These are phyloP conservation scores for Lota lota DNA, from an alignment of 2,113 vertebrate genomes.

Conservation along the genomic window DNA sequence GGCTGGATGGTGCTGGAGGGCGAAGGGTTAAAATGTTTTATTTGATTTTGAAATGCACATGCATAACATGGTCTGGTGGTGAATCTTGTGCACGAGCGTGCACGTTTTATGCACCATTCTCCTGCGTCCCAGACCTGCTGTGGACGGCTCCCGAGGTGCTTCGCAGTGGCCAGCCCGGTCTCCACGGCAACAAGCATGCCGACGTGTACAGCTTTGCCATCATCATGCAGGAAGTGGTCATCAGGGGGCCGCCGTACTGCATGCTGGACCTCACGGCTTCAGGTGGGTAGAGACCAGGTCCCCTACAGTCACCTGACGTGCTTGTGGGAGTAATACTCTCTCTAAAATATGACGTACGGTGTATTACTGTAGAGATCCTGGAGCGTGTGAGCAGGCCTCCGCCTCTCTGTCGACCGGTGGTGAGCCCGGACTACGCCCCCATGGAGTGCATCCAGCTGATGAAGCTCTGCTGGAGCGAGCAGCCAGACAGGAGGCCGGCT, in stretches of 20 bases:
- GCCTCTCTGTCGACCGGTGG: constrained; percentile 73
- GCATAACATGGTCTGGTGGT: no score
- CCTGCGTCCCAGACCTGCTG: constrained; percentile 57
- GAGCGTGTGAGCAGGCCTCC: constrained; percentile 72
- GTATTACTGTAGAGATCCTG: constrained; percentile 66
- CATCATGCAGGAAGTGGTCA: constrained; percentile 78
- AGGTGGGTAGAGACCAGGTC: constrained; percentile 41
- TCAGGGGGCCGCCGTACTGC: constrained; percentile 74
- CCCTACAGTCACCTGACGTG: no score
- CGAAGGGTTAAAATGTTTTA: background rate
- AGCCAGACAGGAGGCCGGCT: constrained; percentile 69
- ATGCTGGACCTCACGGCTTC: constrained; percentile 69
- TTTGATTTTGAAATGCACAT: no score
- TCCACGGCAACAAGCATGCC: constrained; percentile 53
- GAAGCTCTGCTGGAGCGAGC: constrained; percentile 80
- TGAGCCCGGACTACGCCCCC: constrained; percentile 72
- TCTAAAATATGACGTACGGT: no score
- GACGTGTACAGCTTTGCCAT: constrained; percentile 80
- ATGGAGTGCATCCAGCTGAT: constrained; percentile 78
- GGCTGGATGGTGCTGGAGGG: background rate
- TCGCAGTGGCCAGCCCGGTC: constrained; percentile 50
- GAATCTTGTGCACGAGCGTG: no score
- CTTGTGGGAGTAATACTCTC: no score
- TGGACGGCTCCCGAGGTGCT: constrained; percentile 80
- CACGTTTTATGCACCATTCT: background rate